phyloP scores from a whole-genome alignment of 2,888 invertebrate genomes.

The Nomada ferruginata region DNA sequence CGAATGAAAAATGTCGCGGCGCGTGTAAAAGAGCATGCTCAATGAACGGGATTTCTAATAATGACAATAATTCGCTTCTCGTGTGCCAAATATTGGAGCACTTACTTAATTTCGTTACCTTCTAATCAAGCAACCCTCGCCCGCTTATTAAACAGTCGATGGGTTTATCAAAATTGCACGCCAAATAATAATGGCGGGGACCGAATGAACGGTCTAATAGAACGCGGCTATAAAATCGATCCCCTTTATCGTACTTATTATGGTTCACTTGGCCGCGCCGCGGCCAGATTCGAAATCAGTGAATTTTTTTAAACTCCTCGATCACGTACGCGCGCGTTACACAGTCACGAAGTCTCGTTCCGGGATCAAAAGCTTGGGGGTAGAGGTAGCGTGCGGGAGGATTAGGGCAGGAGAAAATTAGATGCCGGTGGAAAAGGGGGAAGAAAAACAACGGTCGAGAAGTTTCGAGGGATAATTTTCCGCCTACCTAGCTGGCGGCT shows the following conservation, averaged over 20 bases:
- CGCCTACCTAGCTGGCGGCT: slow-evolving; percentile 42
- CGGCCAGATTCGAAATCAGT: slow-evolving; percentile 28
- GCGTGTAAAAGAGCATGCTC: no score
- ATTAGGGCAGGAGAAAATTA: slow-evolving; percentile 47
- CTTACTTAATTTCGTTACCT: neutral
- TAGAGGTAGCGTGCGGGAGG: neutral
- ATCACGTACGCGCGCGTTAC: slow-evolving; percentile 40
- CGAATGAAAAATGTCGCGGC: no score
- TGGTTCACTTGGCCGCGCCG: slow-evolving; percentile 12
- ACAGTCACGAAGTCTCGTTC: slow-evolving; percentile 33
- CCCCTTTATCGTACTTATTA: neutral
- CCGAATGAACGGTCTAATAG: neutral
- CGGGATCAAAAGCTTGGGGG: neutral
- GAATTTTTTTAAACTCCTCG: slow-evolving; percentile 39
- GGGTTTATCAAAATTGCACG: neutral
- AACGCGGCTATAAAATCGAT: neutral
- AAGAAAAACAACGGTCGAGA: slow-evolving; percentile 46
- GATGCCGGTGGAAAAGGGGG: slow-evolving; percentile 40
- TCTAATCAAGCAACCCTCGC: neutral
- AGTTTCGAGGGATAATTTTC: slow-evolving; percentile 56
- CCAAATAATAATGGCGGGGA: neutral
- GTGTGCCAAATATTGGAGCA: neutral
- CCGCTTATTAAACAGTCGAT: neutral
- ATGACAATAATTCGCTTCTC: neutral
- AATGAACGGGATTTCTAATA: no score